Base-by-base conservation (phyloP, 2,797 vertebrate genomes). In the Valencia hispanica region DNA sequence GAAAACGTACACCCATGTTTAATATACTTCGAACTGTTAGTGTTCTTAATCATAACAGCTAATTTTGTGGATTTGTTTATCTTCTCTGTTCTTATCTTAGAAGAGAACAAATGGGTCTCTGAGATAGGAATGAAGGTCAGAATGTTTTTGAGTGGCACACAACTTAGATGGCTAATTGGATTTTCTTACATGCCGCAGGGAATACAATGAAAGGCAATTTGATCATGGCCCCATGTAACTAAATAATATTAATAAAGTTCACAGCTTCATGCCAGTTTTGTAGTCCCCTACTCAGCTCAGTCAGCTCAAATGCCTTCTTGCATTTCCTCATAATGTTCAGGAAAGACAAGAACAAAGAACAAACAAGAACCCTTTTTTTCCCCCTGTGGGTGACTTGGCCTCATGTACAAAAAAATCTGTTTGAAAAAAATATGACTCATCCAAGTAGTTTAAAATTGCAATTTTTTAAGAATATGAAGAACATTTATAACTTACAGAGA, bases 161-260 rank as follows among this genome's bases (percentile, higher is more conserved):
- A 80, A 82, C 69, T 10, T 43, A 66, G 78, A 75, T 84, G 72
- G 77, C 79, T 90, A 90, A 92, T 88, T 43, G 72, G 85, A 92
- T 86, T 89, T 81, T 66, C 71, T 76, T 48, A 72, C 70, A 77
- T 72, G 77, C 79, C 57, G 5, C 59, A 15, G 84, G 73, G 79
- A 72, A 84, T 36, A 59, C 73, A 88, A 84, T 77, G 70, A 83
- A 69, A 80, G 73, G 55, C 75, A 87, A 86, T 92, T 87, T 87
- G 86, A 91, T 92, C 77, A 89, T 72, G 79, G 79, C 82, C 85
- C 87, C 22, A 20, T 83, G 68, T 80, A 82, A 86, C 78, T 84
- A 87, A 88, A 91, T 84, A 85, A 86, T 86, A 68, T 43, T 68
- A 85, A 88, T 89, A 84, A 82, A 71, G 81, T 85, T 87, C 81